A percentile compares a stretch with the other conserved stretches of the same genome.
Conservation (phyloP, 2,888 invertebrate genomes). For the Teleogryllus oceanicus region DNA sequence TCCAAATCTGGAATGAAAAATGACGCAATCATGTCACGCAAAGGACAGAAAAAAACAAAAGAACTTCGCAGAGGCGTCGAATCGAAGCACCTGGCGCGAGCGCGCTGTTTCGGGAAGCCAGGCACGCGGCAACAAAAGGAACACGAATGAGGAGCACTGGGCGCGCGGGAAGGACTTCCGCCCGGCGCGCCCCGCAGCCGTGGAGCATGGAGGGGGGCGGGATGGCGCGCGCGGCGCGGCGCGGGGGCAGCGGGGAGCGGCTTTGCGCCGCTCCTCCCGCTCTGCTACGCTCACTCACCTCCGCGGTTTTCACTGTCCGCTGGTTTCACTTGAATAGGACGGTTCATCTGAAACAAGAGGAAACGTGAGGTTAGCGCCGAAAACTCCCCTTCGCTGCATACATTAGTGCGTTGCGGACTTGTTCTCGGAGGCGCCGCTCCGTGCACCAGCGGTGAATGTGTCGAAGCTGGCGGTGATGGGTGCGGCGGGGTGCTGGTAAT, state of each 20-base stretch:
- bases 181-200: background rate
- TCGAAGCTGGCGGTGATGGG: no score
- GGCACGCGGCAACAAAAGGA: no score
- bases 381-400: slow-evolving; percentile 20
- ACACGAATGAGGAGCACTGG: no score
- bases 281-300: slow-evolving; percentile 61
- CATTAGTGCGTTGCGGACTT: background rate
- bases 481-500: no score
- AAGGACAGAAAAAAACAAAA: no score
- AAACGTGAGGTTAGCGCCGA: slow-evolving; percentile 34
- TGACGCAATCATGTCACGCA: no score
- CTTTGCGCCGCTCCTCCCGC: background rate
- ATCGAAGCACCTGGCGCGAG: no score
- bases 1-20: no score
- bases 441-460: no score
- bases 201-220: slow-evolving; percentile 44
- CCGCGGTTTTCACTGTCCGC: slow-evolving; percentile 99
- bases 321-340: slow-evolving; percentile 99
- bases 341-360: slow-evolving; percentile 90
- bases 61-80: no score
- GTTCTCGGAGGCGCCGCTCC: background rate
- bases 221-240: slow-evolving; percentile 45
- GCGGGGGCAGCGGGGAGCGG: slow-evolving; percentile 39
- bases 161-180: no score
- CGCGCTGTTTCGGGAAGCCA: no score